Conservation (phyloP, 2,113 vertebrate species). For the Gambusia affinis region DNA sequence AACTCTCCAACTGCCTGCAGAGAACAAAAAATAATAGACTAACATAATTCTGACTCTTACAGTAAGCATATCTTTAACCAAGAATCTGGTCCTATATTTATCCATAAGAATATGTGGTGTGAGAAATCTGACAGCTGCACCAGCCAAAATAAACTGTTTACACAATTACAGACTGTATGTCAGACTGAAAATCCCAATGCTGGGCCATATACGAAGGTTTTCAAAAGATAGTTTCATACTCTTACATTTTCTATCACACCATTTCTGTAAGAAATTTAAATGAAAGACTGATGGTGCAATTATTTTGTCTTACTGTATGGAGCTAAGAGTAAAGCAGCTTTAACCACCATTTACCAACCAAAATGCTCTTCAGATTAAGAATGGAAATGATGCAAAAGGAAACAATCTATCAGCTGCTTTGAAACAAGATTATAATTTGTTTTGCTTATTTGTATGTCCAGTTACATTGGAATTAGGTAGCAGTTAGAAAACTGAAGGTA, state of each 20-base stretch:
- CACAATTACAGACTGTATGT: slow-evolving; percentile 28
- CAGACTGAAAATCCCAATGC: slow-evolving; percentile 28
- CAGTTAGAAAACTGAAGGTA: not conserved
- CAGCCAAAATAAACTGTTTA: slow-evolving; percentile 17
- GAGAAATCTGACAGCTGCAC: slow-evolving; percentile 72
- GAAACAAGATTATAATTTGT: not conserved
- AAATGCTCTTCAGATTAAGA: not conserved
- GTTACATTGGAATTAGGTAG: not conserved
- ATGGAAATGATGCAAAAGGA: not conserved
- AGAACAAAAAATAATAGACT: slow-evolving; percentile 6
- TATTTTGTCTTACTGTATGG: too few species aligned
- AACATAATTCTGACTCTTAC: slow-evolving; percentile 57
- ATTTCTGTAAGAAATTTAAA: too few species aligned
- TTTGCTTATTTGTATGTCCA: not conserved
- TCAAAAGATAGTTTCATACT: not conserved
- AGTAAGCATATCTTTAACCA: slow-evolving; percentile 69
- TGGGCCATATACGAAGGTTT: not conserved
- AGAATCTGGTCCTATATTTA: slow-evolving; percentile 74
- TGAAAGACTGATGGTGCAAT: too few species aligned
- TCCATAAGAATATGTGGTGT: slow-evolving; percentile 70
- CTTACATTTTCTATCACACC: not conserved
- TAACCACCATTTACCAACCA: not conserved
- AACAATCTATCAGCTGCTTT: not conserved
- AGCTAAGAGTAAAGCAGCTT: too few species aligned
- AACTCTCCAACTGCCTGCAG: slow-evolving; percentile 89